These are phyloP conservation scores for Mactromeris polynyma DNA, from an alignment of 2,888 invertebrate genomes.

Conservation along the genomic window DNA sequence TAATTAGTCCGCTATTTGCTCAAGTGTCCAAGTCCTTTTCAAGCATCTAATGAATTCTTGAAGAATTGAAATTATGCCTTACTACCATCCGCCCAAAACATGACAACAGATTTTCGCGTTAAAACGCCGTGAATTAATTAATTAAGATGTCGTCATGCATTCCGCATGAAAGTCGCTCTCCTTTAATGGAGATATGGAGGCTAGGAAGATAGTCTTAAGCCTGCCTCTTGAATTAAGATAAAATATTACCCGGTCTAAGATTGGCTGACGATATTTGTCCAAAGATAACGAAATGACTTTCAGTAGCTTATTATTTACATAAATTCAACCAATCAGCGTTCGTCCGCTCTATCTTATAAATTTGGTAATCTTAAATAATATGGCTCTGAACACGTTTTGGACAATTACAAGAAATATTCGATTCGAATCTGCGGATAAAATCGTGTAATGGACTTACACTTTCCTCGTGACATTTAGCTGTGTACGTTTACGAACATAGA, in stretches of 20 bases:
- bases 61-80: constrained; percentile 57
- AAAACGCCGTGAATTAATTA: constrained; percentile 50
- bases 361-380: constrained; percentile 65
- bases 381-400: neutral
- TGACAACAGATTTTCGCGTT: constrained; percentile 44
- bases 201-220: constrained; percentile 21
- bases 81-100: constrained; percentile 43
- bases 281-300: constrained; percentile 63
- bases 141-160: constrained; percentile 38
- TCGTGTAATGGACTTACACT: neutral
- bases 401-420: constrained; percentile 22
- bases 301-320: constrained; percentile 65
- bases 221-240: constrained; percentile 68
- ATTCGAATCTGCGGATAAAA: constrained; percentile 24
- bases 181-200: constrained; percentile 16
- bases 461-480: neutral
- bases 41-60: constrained; percentile 62
- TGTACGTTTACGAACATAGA: neutral
- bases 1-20: constrained; percentile 69
- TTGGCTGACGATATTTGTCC: constrained; percentile 61
- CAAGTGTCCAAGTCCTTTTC: constrained; percentile 55
- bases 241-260: constrained; percentile 60
- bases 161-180: constrained; percentile 23
- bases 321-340: constrained; percentile 61
- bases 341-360: constrained; percentile 54